Evolutionary conservation across 2,888 invertebrate genomes (phyloP), one percentile per base, ranked within the genome.

Genomic region (Pycnomerus fuliginosus): DNA sequence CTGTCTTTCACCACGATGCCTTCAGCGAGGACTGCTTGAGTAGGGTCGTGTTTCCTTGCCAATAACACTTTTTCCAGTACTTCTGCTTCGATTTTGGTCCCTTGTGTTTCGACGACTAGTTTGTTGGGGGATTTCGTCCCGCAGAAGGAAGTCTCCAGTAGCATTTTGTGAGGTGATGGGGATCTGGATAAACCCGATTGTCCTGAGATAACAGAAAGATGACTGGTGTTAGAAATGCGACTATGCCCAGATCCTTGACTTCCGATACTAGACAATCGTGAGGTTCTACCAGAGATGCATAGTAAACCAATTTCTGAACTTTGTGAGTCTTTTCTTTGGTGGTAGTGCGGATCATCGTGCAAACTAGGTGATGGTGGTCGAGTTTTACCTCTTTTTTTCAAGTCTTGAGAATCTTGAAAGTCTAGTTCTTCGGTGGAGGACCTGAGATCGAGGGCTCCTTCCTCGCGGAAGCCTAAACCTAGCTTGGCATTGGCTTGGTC

Each of bases 81-180:
- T 53, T 78, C 78, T 27, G 74, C 48, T 43, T 69, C 68, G 3
- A 55, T 55, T 56, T 69, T 68, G 58, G 67, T 61, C 61, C 67
- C 70, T 31, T 29, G 34, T 3, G 14, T 15, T 10, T 36, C 37
- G 10, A 43, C 47, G 4, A 52, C 56, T 10, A 44, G 73, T 37
- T 79, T 77, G 10, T 59, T 57, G 1, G 66, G 65, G 1, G 89
- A 86, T 63, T 89, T 90, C 33, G 84, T 86, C 1, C 92, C 92
- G 70, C 91, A 92, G 69, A 93, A 93, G 0, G 91, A 91, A 1
- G 92, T 93, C 73, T 92, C 92, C 44, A 92, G 76, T 39, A 91
- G 76, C 83, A 90, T 90, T 70, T 87, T 87, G 74, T 92, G 91
- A n/a, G 92, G 92, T 8, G 91, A 91, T 1, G 92, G 90, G 16